phyloP scores from a whole-genome alignment of 92 coral and sea anemone species.

The Metridium senile region DNA sequence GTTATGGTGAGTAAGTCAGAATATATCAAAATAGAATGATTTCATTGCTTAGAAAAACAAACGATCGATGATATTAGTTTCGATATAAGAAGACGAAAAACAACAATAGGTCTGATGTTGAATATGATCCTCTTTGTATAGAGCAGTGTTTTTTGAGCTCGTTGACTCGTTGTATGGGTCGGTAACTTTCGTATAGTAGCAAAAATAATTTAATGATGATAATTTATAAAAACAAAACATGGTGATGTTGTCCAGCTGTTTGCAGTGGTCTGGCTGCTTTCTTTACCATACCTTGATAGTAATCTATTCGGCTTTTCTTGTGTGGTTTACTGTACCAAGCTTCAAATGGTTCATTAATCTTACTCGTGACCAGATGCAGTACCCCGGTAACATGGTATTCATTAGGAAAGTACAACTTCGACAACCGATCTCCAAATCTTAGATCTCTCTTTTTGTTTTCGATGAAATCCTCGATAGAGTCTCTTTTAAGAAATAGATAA shows the following conservation, averaged over 20 bases:
- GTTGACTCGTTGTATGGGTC: not conserved
- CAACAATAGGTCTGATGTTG: too few species aligned
- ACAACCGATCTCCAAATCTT: conserved; percentile 57
- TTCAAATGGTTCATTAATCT: conserved; percentile 90
- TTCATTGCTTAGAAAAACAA: conserved; percentile 18
- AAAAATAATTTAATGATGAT: not conserved
- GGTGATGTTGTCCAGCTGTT: not conserved
- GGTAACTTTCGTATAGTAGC: not conserved
- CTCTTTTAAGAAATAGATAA: conserved; percentile 53
- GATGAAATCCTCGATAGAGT: conserved; percentile 41
- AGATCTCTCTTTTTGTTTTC: conserved; percentile 40
- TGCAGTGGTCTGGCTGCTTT: not conserved
- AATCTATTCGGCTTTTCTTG: conserved; percentile 85
- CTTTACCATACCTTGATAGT: conserved; percentile 77
- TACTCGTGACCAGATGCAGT: conserved; percentile 81
- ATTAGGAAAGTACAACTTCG: conserved; percentile 77
- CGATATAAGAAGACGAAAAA: not conserved
- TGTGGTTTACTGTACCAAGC: conserved; percentile 82
- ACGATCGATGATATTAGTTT: not conserved
- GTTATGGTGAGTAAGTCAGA: too few species aligned
- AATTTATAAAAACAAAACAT: too few species aligned
- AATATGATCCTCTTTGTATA: too few species aligned
- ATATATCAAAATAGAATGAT: conserved; percentile 5
- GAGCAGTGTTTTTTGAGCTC: not conserved
- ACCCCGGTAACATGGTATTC: conserved; percentile 95